Conservation (phyloP, 2,113 vertebrate genomes). For the Gymnocephalus cernua region DNA sequence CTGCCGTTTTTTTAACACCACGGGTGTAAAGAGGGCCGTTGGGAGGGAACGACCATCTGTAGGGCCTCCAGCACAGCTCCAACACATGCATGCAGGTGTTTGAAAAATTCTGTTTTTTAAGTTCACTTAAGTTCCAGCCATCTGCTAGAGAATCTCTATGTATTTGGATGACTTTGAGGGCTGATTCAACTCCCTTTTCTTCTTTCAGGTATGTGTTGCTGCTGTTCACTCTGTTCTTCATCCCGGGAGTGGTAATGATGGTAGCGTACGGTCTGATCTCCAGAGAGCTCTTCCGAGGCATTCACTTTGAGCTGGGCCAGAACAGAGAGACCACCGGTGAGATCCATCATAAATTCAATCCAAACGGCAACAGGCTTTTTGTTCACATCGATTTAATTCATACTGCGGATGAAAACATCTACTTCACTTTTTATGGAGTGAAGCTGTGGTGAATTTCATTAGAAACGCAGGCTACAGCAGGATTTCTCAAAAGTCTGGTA, state of each 20-base stretch:
- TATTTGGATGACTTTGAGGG: background rate
- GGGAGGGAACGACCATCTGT: constrained; percentile 15
- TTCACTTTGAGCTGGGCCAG: constrained; percentile 84
- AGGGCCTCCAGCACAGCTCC: background rate
- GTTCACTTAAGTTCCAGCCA: background rate
- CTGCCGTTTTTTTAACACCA: background rate
- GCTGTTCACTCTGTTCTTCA: constrained; percentile 83
- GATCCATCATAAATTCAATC: constrained; percentile 37
- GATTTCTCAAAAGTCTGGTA: background rate
- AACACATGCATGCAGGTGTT: background rate
- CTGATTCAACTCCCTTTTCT: background rate
- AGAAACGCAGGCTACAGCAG: background rate
- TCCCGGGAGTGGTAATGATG: constrained; percentile 87
- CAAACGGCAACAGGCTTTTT: constrained; percentile 13
- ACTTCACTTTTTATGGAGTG: constrained; percentile 16
- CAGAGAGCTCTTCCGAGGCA: constrained; percentile 85
- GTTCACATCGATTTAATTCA: constrained; percentile 6
- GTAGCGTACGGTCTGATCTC: constrained; percentile 87
- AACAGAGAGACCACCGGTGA: constrained; percentile 79
- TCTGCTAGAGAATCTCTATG: background rate
- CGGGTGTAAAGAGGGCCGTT: background rate
- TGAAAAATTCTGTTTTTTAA: background rate
- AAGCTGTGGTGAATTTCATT: background rate
- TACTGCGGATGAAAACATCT: background rate
- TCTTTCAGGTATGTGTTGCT: constrained; percentile 84